Base-by-base conservation (phyloP, 2,113 vertebrate species). In the Chascanopsetta lugubris region DNA sequence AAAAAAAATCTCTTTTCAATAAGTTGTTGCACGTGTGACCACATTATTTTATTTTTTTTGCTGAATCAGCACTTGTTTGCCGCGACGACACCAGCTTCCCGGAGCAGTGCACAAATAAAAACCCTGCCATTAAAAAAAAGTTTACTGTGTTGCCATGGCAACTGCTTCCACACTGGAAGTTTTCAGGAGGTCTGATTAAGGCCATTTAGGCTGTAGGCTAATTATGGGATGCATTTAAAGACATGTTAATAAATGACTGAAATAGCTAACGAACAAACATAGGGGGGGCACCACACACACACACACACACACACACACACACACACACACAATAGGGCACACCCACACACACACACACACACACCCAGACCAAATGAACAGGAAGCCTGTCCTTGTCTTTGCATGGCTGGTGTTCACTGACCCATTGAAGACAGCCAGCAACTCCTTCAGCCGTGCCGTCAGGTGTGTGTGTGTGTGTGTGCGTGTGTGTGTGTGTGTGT, bases 201-300 rank as follows among this genome's bases (percentile, higher is more conserved):
- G 36, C 66, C 67, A 86, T 87, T 88, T 82, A 85, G 82, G 74
- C 79, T 82, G 79, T 55, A 72, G 74, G 75, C 73, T 87, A 85
- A 90, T 91, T 89, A 90, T 80, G 79, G 83, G 87, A 90, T 88
- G 73, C 79, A 91, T 88, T 89, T 89, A 87, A 87, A 92, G 72
- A 50, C 62, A 49, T 67, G 79, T 77, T 77, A 89, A 89, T 84
- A 86, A 87, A 69, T 80, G 85, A 62, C 76, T 84, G 62, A 50
- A 40, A 32, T 77, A 54, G 38, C 72, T 66, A 53, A 69, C 29
- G 72, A 17, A 69, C 29, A 70, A n/a, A 30, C 65, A 66, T 15
- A 24, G 25, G 57, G 22, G 58, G 18, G 50, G 38, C 45, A 21
- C 17, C 67, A 55, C 40, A 42, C 27, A 53, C 34, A 43, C 25